A percentile compares a stretch with the other conserved stretches of the same genome.
Evolutionary conservation across 2,888 invertebrate species (phyloP).

Genomic region (Carpatolechia fugitivella): DNA sequence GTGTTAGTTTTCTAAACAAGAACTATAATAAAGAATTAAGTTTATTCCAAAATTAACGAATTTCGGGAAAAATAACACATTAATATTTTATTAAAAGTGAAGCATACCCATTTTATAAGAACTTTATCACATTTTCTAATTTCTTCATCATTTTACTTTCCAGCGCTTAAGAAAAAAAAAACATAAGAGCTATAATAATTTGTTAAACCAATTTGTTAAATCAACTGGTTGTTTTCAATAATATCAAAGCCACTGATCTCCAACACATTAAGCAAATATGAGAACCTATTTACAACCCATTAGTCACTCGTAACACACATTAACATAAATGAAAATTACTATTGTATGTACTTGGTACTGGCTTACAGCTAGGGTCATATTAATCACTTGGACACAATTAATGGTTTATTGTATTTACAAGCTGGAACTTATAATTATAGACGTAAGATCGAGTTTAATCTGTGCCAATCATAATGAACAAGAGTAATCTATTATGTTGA

Average conservation of each 20-base stretch:
- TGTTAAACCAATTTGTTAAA: too few species aligned
- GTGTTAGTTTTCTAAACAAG: too few species aligned
- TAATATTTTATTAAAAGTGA: too few species aligned
- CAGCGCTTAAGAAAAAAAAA: background rate
- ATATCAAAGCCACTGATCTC: background rate
- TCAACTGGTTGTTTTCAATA: too few species aligned
- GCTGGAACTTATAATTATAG: slow-evolving; percentile 7
- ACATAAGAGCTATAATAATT: too few species aligned
- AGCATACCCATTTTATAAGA: too few species aligned
- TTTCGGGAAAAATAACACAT: too few species aligned
- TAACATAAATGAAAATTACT: slow-evolving; percentile 8
- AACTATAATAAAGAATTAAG: too few species aligned
- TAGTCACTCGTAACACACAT: slow-evolving; percentile 4
- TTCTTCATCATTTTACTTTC: too few species aligned
- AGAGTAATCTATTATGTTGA: background rate
- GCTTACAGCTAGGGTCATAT: slow-evolving; percentile 3
- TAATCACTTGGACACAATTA: slow-evolving; percentile 17
- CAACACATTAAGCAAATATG: background rate
- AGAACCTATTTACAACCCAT: background rate
- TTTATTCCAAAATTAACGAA: too few species aligned
- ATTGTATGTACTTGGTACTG: background rate
- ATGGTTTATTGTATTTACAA: slow-evolving; percentile 16
- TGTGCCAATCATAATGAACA: slow-evolving; percentile 6
- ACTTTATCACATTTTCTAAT: too few species aligned
- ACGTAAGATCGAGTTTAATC: slow-evolving; percentile 7